Percentiles rank a stretch among this genome's conserved stretches.
These are phyloP conservation scores for Acanthopagrus latus DNA, from an alignment of 2,797 vertebrate species.

Conservation along the genomic window DNA sequence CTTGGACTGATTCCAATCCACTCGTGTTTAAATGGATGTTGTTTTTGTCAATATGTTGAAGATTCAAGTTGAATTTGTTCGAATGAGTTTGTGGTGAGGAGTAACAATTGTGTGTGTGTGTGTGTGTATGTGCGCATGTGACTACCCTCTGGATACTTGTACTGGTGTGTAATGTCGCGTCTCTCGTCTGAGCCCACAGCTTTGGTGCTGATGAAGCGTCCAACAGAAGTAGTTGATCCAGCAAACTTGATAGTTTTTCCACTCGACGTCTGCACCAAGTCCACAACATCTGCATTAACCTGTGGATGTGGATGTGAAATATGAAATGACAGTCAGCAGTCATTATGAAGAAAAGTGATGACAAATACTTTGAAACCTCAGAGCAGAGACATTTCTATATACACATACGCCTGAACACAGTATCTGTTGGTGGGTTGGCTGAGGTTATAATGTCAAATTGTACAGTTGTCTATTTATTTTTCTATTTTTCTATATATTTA, in stretches of 20 bases:
- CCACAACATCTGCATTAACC: conserved; percentile 90
- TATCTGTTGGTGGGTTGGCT: not conserved
- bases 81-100: too few species aligned
- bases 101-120: not conserved
- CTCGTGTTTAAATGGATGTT: not conserved
- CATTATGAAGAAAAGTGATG: not conserved
- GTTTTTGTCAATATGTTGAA: not conserved
- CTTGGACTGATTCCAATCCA: not conserved
- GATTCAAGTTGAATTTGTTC: not conserved
- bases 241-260: conserved; percentile 77
- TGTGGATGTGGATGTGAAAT: conserved; percentile 27
- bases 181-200: conserved; percentile 86
- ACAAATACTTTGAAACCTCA: too few species aligned
- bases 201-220: conserved; percentile 92
- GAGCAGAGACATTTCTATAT: not conserved
- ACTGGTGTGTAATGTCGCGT: conserved; percentile 93
- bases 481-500: too few species aligned
- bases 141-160: conserved; percentile 92
- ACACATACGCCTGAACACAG: not conserved
- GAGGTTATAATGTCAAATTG: too few species aligned
- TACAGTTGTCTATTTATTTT: too few species aligned
- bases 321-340: not conserved
- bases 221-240: conserved; percentile 79
- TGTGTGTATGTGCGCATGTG: too few species aligned
- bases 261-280: conserved; percentile 75